Conservation (phyloP, 2,888 invertebrate genomes). For the Herminia tarsipennalis region DNA sequence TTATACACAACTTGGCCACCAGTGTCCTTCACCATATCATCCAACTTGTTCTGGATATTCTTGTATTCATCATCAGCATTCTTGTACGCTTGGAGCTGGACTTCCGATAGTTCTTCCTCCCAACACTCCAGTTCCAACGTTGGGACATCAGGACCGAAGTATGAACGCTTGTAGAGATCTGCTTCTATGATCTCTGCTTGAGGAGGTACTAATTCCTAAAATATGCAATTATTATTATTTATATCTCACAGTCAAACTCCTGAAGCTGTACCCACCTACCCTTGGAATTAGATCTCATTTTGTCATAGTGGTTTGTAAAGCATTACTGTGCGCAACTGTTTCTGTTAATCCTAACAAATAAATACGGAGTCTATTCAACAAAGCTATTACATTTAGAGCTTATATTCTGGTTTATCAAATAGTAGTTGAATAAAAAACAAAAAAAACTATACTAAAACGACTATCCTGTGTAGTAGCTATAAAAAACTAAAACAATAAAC, state of each 20-base stretch:
- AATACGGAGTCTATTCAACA: too few species aligned
- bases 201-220: conserved; percentile 63
- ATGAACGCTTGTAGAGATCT: conserved; percentile 76
- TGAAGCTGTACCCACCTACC: too few species aligned
- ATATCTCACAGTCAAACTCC: background rate
- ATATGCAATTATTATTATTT: conserved; percentile 6
- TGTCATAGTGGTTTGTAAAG: too few species aligned
- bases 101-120: conserved; percentile 89
- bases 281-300: too few species aligned
- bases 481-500: too few species aligned
- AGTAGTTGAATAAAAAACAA: too few species aligned
- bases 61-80: conserved; percentile 88
- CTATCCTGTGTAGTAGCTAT: too few species aligned
- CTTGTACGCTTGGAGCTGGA: conserved; percentile 87
- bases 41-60: conserved; percentile 86
- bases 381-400: too few species aligned
- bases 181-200: conserved; percentile 81
- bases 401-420: too few species aligned
- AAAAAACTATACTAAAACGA: too few species aligned
- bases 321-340: too few species aligned
- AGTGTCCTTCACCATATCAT: conserved; percentile 84
- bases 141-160: conserved; percentile 82
- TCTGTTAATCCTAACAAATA: too few species aligned
- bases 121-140: conserved; percentile 89
- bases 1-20: conserved; percentile 88